phyloP scores from a whole-genome alignment of 2,888 invertebrate species.

The Cantharis flavilabris region DNA sequence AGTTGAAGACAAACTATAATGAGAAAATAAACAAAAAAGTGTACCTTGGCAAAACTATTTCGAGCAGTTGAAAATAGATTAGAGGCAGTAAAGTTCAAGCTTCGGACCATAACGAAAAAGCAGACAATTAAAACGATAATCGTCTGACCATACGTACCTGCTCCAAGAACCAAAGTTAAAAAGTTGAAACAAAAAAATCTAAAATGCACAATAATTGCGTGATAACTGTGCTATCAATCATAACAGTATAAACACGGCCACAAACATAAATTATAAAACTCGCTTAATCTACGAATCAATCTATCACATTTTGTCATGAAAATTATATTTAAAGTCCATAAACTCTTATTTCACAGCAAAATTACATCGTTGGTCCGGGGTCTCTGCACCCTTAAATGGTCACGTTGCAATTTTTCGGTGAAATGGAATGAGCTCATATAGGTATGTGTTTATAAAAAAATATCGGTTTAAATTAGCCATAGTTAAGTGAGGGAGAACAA shows the following conservation, averaged over 20 bases:
- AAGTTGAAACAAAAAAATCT: constrained; percentile 13
- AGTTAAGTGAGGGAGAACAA: constrained; percentile 41
- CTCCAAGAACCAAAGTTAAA: constrained; percentile 8
- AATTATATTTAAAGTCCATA: constrained; percentile 47
- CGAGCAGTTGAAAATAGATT: constrained; percentile 34
- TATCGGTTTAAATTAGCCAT: constrained; percentile 45
- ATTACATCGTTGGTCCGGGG: constrained; percentile 33
- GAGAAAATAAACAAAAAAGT: constrained; percentile 25
- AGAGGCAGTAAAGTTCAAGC: constrained; percentile 35
- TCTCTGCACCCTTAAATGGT: constrained; percentile 16
- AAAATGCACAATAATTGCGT: constrained; percentile 42
- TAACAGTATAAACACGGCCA: constrained; percentile 44
- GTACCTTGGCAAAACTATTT: constrained; percentile 23
- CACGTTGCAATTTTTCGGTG: constrained; percentile 36
- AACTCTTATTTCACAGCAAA: constrained; percentile 36
- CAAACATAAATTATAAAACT: constrained; percentile 43
- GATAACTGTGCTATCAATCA: constrained; percentile 49
- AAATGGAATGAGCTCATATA: constrained; percentile 31
- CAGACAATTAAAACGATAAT: constrained; percentile 27
- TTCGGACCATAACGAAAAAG: constrained; percentile 27
- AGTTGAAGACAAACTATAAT: constrained; percentile 24
- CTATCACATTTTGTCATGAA: constrained; percentile 52
- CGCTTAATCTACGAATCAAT: constrained; percentile 49
- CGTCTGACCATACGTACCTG: constrained; percentile 24
- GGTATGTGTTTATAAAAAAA: constrained; percentile 39